Conservation (phyloP, 2,888 invertebrate species). For the Acrobasis repandana region DNA sequence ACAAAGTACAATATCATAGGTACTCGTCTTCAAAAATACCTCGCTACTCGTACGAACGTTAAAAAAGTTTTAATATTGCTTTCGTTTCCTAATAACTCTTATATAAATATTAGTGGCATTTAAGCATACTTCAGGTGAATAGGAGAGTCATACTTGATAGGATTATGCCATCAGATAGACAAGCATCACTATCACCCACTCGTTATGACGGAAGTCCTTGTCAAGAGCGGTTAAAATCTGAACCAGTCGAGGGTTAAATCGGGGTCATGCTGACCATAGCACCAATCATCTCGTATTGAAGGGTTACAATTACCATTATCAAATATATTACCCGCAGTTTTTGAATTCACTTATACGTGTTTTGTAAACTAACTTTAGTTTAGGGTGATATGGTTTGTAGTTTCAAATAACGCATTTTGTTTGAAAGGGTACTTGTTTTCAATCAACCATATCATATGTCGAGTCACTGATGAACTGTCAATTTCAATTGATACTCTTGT, state of each 20-base stretch:
- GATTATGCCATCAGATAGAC: constrained; percentile 18
- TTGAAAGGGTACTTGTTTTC: constrained; percentile 52
- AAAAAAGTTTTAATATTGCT: too few species aligned
- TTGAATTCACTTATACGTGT: constrained; percentile 22
- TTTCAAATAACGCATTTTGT: constrained; percentile 36
- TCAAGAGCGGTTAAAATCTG: constrained; percentile 69
- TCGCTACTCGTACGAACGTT: too few species aligned
- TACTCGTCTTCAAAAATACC: too few species aligned
- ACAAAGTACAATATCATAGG: too few species aligned
- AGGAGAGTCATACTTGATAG: neutral
- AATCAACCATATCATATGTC: constrained; percentile 55
- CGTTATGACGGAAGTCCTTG: constrained; percentile 59
- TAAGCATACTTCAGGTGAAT: neutral
- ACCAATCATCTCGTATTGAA: constrained; percentile 39
- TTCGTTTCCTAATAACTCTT: too few species aligned
- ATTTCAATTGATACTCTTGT: constrained; percentile 56
- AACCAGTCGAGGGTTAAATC: constrained; percentile 61
- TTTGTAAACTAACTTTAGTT: constrained; percentile 17
- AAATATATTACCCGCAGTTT: constrained; percentile 43
- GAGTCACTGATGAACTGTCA: constrained; percentile 62
- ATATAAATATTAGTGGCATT: too few species aligned
- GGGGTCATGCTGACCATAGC: constrained; percentile 48
- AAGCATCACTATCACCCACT: constrained; percentile 37
- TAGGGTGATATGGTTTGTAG: constrained; percentile 6
- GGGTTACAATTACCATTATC: constrained; percentile 30